Percentiles rank a stretch among this genome's conserved stretches.
Conservation (phyloP, 2,797 vertebrate species). For the Malacoctenus gilli region DNA sequence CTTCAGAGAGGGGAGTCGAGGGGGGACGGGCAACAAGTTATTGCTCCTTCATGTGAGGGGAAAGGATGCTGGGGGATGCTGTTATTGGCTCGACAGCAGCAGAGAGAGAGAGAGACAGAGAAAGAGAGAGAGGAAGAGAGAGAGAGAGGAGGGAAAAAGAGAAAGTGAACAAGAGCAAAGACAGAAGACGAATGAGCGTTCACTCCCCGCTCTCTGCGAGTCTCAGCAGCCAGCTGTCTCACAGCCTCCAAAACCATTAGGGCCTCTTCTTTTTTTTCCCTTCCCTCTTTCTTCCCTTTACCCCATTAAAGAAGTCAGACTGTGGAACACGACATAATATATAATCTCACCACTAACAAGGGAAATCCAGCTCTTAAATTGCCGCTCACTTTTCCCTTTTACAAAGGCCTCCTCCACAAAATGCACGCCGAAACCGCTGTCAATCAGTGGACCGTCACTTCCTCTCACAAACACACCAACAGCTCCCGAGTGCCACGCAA, state of each 20-base stretch:
- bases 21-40: slow-evolving; percentile 58
- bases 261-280: slow-evolving; percentile 9
- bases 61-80: slow-evolving; percentile 57
- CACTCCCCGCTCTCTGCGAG: slow-evolving; percentile 24
- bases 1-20: slow-evolving; percentile 48
- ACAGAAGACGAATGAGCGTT: slow-evolving; percentile 35
- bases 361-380: slow-evolving; percentile 73
- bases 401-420: slow-evolving; percentile 23
- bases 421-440: not conserved
- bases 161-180: slow-evolving; percentile 26
- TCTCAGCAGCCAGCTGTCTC: slow-evolving; percentile 65
- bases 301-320: slow-evolving; percentile 73
- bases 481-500: slow-evolving; percentile 35
- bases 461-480: slow-evolving; percentile 33
- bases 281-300: slow-evolving; percentile 36
- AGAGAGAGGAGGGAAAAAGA: slow-evolving; percentile 24
- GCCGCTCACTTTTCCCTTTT: slow-evolving; percentile 53
- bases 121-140: slow-evolving; percentile 34
- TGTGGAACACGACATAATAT: slow-evolving; percentile 67
- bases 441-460: not conserved
- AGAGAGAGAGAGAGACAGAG: slow-evolving; percentile 24
- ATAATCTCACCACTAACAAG: slow-evolving; percentile 74
- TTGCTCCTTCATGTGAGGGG: slow-evolving; percentile 69
- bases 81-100: slow-evolving; percentile 57
- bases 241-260: slow-evolving; percentile 64